These are phyloP conservation scores for Zaprionus africanus DNA, from an alignment of 1,140 invertebrate genomes.

Conservation along the genomic window DNA sequence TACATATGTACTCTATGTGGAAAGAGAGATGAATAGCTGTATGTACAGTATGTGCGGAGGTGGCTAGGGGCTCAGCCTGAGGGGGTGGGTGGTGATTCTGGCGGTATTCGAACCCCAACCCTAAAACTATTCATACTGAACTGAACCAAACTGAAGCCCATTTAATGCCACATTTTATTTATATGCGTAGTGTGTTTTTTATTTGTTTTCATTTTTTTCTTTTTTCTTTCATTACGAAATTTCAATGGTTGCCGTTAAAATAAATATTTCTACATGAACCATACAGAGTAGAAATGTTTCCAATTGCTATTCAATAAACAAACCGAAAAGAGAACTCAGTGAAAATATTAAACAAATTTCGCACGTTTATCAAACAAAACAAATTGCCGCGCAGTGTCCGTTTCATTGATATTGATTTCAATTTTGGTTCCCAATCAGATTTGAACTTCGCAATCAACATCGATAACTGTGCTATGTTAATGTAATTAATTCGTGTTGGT, in stretches of 20 bases:
- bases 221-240: slow-evolving; percentile 76
- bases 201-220: slow-evolving; percentile 47
- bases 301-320: slow-evolving; percentile 63
- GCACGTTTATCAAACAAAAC: slow-evolving; percentile 20
- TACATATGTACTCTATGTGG: slow-evolving; percentile 25
- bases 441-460: background rate
- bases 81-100: background rate
- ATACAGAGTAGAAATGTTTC: slow-evolving; percentile 45
- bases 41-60: background rate
- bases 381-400: slow-evolving; percentile 4
- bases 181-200: slow-evolving; percentile 70
- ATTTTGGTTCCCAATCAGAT: background rate
- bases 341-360: slow-evolving; percentile 54
- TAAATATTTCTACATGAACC: slow-evolving; percentile 47
- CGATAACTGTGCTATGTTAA: background rate
- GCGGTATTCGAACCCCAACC: slow-evolving; percentile 12
- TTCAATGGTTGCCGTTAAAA: slow-evolving; percentile 56
- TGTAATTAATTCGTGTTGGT: slow-evolving; percentile 8
- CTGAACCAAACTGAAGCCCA: slow-evolving; percentile 32
- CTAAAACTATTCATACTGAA: slow-evolving; percentile 24
- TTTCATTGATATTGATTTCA: slow-evolving; percentile 14
- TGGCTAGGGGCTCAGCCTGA: background rate
- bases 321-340: slow-evolving; percentile 34
- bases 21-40: slow-evolving; percentile 9
- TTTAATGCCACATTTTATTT: slow-evolving; percentile 81